Conservation (phyloP, 1,140 invertebrate genomes). For the Gyrodactylus bullatarudis region DNA sequence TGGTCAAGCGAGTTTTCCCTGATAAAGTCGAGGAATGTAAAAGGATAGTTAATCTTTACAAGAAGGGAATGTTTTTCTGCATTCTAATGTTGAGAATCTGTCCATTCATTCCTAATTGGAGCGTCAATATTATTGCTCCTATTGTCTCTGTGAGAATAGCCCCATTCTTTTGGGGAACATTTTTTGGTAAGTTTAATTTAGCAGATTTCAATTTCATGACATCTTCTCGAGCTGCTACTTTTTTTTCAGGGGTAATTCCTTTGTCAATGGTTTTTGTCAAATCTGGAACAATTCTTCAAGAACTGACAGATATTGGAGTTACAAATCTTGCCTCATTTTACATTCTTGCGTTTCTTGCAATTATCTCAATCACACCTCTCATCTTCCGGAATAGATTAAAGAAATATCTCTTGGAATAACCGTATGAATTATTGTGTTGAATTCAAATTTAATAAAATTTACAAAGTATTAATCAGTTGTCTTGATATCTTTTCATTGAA, state of each 20-base stretch:
- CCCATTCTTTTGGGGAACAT: constrained; percentile 70
- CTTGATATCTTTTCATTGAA: no score
- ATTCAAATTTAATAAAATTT: no score
- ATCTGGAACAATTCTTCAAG: constrained; percentile 68
- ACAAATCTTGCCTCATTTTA: constrained; percentile 51
- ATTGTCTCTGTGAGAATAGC: constrained; percentile 64
- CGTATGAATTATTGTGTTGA: no score
- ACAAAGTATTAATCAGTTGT: no score
- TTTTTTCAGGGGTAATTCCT: constrained; percentile 57
- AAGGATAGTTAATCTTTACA: background rate
- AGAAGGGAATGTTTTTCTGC: constrained; percentile 40
- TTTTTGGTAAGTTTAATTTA: constrained; percentile 26
- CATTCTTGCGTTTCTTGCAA: constrained; percentile 36
- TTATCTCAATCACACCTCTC: constrained; percentile 55
- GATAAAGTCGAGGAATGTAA: constrained; percentile 30
- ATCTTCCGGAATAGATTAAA: constrained; percentile 43
- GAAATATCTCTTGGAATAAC: constrained; percentile 11
- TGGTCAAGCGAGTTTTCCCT: constrained; percentile 58
- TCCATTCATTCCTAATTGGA: constrained; percentile 93
- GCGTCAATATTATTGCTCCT: constrained; percentile 83
- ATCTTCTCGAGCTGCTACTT: constrained; percentile 8
- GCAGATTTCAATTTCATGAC: constrained; percentile 3
- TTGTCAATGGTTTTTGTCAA: constrained; percentile 87
- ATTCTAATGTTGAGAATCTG: constrained; percentile 85
- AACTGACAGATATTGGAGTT: constrained; percentile 52